Evolutionary conservation across 1,140 invertebrate genomes (phyloP), one percentile per base, ranked within the genome.

Genomic region (Pseudomyrmex sp.): DNA sequence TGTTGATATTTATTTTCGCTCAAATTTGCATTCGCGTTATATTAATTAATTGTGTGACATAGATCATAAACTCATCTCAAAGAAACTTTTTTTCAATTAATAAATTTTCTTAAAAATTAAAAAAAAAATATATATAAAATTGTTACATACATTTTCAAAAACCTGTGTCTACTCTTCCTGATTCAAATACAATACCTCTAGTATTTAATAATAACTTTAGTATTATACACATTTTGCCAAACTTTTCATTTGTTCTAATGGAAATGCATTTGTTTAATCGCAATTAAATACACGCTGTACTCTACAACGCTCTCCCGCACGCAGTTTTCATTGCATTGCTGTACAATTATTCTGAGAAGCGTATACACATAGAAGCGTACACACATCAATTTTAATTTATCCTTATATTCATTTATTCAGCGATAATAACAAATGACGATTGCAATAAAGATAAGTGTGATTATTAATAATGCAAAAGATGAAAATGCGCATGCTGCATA

Each of bases 301-400:
- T 80, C 72, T 59, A 59, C 44, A 48, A 48, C 26, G 48, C 7
- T 8, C 50, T 54, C 9, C 1, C 46, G 54, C 72, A 35, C 54
- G 35, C 23, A 70, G 23, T 72, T 80, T 59, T 70, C 44, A 48
- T 59, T 48, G 48, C 7, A 15, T 20, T 20, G 13, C 1, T 56
- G 44, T 80, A 35, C 54, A 80, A 70, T 70, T 80, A 80, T 70
- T 66, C 44, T 46, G 63, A 69, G 26, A 52, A 56, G 54, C 66
- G 23, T 35, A 58, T 10, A 15, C 59, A 59, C 20, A 23, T 59
- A 13, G 15, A 69, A 58, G 63, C 13, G 66, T 23, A 8, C 12
- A 70, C 44, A 12, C 15, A 72, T 80, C 76, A 80, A 80, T 79
- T 66, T 76, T 79, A 79, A 79, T 79, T 70, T 69, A 70, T 35